These are phyloP conservation scores for Eugnorisma glareosa DNA, from an alignment of 2,888 invertebrate genomes.

Conservation along the genomic window DNA sequence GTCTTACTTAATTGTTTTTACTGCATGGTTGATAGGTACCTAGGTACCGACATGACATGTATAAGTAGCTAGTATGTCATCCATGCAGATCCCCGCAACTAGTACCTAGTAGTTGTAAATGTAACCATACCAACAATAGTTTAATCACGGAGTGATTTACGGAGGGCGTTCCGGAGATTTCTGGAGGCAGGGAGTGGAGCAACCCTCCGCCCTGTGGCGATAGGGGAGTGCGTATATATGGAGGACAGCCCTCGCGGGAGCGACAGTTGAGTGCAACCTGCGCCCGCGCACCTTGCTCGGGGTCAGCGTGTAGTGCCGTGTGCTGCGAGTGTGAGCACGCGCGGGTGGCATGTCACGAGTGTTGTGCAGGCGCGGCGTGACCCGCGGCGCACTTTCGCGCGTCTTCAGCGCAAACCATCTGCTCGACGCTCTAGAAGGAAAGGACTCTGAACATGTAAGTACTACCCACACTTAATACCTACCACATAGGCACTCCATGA, in stretches of 20 bases:
- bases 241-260: constrained; percentile 26
- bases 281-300: constrained; percentile 34
- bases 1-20: no score
- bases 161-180: constrained; percentile 75
- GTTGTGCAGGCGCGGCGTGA: constrained; percentile 77
- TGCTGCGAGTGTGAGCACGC: neutral
- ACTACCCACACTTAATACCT: neutral
- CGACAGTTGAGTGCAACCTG: constrained; percentile 52
- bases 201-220: constrained; percentile 66
- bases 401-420: constrained; percentile 72
- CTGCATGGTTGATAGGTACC: no score
- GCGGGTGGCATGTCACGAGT: constrained; percentile 56
- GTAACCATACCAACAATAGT: constrained; percentile 72
- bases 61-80: no score
- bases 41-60: no score
- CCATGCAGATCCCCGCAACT: constrained; percentile 14
- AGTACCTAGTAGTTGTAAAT: neutral
- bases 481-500: no score
- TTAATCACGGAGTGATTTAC: constrained; percentile 74
- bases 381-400: constrained; percentile 74
- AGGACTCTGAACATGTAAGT: constrained; percentile 56
- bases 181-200: constrained; percentile 59
- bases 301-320: neutral
- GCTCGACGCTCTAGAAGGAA: constrained; percentile 68
- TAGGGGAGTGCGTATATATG: constrained; percentile 57